Conservation (phyloP, 2,113 vertebrate species). For the Cepphus grylle region DNA sequence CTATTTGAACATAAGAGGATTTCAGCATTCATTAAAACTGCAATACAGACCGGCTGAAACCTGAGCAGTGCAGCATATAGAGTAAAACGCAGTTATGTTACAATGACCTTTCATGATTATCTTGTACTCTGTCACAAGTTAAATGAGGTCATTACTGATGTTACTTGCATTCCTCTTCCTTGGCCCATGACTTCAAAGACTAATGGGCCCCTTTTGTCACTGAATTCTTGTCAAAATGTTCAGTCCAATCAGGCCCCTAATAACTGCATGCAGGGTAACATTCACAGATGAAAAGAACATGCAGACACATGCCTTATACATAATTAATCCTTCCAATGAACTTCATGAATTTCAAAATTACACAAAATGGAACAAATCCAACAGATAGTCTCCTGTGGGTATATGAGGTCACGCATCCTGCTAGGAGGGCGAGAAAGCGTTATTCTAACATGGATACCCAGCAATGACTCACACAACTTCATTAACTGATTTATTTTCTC, state of each 20-base stretch:
- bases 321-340: slow-evolving; percentile 61
- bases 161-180: slow-evolving; percentile 51
- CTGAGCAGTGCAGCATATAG: background rate
- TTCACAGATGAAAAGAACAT: slow-evolving; percentile 60
- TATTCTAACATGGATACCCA: background rate
- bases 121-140: slow-evolving; percentile 53
- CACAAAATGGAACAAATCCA: slow-evolving; percentile 60
- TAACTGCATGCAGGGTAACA: slow-evolving; percentile 37
- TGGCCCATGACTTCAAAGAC: slow-evolving; percentile 56
- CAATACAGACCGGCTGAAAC: background rate
- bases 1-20: background rate
- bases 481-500: slow-evolving; percentile 5
- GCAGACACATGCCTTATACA: slow-evolving; percentile 56
- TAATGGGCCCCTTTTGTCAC: slow-evolving; percentile 54
- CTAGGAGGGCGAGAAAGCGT: background rate
- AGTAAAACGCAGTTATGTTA: background rate
- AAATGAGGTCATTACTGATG: slow-evolving; percentile 67
- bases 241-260: slow-evolving; percentile 56
- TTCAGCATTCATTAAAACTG: slow-evolving; percentile 13
- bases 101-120: slow-evolving; percentile 50
- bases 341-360: slow-evolving; percentile 62
- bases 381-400: slow-evolving; percentile 21
- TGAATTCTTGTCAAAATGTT: slow-evolving; percentile 61
- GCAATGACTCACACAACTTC: slow-evolving; percentile 1
- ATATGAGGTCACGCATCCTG: slow-evolving; percentile 27